A percentile compares a stretch with the other conserved stretches of the same genome.
phyloP scores from a whole-genome alignment of 2,797 vertebrate species.

The Meda fulgida region DNA sequence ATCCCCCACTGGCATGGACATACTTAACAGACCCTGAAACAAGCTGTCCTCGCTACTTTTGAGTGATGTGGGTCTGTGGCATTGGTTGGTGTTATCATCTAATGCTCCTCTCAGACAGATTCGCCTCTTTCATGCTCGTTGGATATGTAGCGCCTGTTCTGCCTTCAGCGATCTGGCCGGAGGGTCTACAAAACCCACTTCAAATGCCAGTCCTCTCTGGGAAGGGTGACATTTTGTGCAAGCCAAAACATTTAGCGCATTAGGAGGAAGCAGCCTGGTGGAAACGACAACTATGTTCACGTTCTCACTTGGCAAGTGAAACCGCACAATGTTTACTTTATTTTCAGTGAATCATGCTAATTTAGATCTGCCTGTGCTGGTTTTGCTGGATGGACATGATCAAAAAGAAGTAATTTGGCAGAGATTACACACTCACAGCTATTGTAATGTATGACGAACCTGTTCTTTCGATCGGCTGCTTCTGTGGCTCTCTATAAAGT shows the following conservation, averaged over 20 bases:
- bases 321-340: constrained; percentile 61
- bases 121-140: constrained; percentile 59
- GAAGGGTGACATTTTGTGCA: constrained; percentile 79
- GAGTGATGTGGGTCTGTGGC: constrained; percentile 59
- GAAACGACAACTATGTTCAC: constrained; percentile 66
- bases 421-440: constrained; percentile 71
- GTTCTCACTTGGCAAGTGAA: constrained; percentile 67
- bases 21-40: constrained; percentile 62
- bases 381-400: constrained; percentile 90
- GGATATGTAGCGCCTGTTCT: constrained; percentile 61
- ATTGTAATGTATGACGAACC: neutral
- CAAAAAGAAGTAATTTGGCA: constrained; percentile 84
- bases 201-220: constrained; percentile 81
- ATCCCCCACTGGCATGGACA: constrained; percentile 62
- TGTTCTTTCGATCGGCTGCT: neutral
- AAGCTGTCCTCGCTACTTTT: constrained; percentile 62
- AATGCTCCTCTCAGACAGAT: constrained; percentile 60
- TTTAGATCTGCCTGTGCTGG: constrained; percentile 72
- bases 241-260: constrained; percentile 73
- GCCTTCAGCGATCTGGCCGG: constrained; percentile 64
- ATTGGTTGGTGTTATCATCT: constrained; percentile 55
- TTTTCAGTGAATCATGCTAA: constrained; percentile 70
- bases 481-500: constrained; percentile 12
- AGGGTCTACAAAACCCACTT: constrained; percentile 69
- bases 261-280: constrained; percentile 72